A percentile compares a stretch with the other conserved stretches of the same genome.
phyloP scores from a whole-genome alignment of 1,140 invertebrate genomes.

The Drosophila paulistorum region DNA sequence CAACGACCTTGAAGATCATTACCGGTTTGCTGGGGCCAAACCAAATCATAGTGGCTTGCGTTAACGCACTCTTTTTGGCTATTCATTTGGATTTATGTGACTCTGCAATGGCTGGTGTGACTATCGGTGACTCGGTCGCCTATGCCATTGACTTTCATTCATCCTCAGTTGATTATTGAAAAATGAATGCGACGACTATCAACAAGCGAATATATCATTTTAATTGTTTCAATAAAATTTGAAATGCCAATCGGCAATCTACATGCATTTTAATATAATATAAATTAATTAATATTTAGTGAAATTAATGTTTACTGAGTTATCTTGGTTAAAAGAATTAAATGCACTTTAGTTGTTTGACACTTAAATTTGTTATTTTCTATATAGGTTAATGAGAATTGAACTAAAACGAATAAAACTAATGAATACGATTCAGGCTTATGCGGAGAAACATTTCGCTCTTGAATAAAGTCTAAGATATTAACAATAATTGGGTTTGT shows the following conservation, averaged over 20 bases:
- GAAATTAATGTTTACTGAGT: no score
- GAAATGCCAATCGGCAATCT: no score
- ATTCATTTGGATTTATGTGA: constrained; percentile 15
- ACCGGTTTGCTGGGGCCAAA: constrained; percentile 67
- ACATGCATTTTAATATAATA: no score
- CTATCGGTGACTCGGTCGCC: constrained; percentile 22
- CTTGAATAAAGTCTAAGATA: no score
- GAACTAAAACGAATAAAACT: no score
- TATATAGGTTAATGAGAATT: no score
- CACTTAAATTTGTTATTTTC: no score
- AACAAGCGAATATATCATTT: not conserved
- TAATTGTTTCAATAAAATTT: not conserved
- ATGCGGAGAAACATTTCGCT: no score
- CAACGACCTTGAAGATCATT: constrained; percentile 73
- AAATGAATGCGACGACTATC: not conserved
- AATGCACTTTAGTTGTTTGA: no score
- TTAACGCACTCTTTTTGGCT: constrained; percentile 21
- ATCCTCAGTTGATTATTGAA: constrained; percentile 27
- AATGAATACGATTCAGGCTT: not conserved
- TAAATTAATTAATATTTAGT: no score
- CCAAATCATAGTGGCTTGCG: constrained; percentile 21
- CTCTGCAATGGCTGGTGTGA: constrained; percentile 21
- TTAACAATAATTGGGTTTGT: no score
- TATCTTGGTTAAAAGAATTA: no score
- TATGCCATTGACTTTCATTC: constrained; percentile 32